These are phyloP conservation scores for Troilus luridus DNA, from an alignment of 2,888 invertebrate species.

Conservation along the genomic window DNA sequence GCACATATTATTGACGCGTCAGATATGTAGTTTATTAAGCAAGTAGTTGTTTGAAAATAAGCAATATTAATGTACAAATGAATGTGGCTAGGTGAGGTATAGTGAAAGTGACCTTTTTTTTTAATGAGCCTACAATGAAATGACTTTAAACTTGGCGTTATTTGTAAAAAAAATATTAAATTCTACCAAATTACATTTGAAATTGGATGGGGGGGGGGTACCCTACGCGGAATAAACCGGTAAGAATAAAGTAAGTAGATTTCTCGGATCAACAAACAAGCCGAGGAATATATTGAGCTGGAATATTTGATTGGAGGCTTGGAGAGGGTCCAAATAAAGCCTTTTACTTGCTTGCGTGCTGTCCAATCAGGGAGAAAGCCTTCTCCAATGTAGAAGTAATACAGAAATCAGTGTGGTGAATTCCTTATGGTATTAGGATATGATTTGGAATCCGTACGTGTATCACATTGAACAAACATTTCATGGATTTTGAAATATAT, in stretches of 20 bases:
- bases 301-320: background rate
- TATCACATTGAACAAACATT: no score
- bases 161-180: background rate
- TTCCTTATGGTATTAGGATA: background rate
- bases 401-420: background rate
- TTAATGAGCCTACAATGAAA: no score
- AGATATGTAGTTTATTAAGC: no score
- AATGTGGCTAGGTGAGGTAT: no score
- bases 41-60: no score
- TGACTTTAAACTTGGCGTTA: no score
- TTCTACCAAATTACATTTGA: background rate
- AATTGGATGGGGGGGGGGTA: background rate
- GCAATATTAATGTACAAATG: no score
- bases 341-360: background rate
- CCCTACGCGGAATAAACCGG: no score
- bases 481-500: no score
- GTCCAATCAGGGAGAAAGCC: background rate
- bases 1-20: no score
- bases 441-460: no score
- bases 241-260: constrained; percentile 9
- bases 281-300: background rate
- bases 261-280: constrained; percentile 26
- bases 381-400: background rate
- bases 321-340: constrained; percentile 17
- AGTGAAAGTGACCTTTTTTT: no score